Evolutionary conservation across 2,797 vertebrate species (phyloP).

Genomic region (Siniperca undulata): DNA sequence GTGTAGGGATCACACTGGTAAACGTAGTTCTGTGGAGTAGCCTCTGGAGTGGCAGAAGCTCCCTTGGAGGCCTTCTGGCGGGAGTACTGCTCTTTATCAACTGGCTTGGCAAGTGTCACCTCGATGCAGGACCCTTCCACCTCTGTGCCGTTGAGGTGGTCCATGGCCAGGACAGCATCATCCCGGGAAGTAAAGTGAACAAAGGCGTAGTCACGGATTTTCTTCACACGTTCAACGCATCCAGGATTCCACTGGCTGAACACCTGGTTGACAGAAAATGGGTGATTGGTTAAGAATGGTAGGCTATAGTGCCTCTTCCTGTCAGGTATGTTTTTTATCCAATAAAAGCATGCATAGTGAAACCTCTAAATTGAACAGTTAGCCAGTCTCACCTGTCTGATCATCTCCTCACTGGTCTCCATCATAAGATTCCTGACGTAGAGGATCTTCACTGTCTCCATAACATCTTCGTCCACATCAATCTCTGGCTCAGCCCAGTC

Average conservation of each 20-base stretch:
- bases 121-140: slow-evolving; percentile 97
- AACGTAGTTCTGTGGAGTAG: slow-evolving; percentile 91
- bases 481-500: slow-evolving; percentile 99
- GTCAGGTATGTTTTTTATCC: background rate
- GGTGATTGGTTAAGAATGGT: background rate
- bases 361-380: slow-evolving; percentile 1
- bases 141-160: slow-evolving; percentile 94
- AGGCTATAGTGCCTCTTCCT: background rate
- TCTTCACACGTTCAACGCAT: slow-evolving; percentile 98
- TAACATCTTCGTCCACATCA: slow-evolving; percentile 98
- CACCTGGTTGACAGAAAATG: slow-evolving; percentile 80
- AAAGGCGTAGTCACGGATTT: slow-evolving; percentile 98
- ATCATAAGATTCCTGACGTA: slow-evolving; percentile 99
- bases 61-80: slow-evolving; percentile 98
- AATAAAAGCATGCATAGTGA: background rate
- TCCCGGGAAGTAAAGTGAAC: slow-evolving; percentile 97
- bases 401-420: slow-evolving; percentile 96
- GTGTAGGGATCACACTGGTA: slow-evolving; percentile 99
- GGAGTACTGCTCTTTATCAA: slow-evolving; percentile 99
- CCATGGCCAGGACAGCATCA: slow-evolving; percentile 96
- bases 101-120: slow-evolving; percentile 98
- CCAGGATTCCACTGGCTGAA: slow-evolving; percentile 98
- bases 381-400: slow-evolving; percentile 79
- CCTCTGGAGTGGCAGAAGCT: slow-evolving; percentile 78
- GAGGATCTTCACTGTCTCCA: slow-evolving; percentile 99